Evolutionary conservation across 1,140 invertebrate species (phyloP), one percentile per base, ranked within the genome.

Genomic region (Papilio xuthus): DNA sequence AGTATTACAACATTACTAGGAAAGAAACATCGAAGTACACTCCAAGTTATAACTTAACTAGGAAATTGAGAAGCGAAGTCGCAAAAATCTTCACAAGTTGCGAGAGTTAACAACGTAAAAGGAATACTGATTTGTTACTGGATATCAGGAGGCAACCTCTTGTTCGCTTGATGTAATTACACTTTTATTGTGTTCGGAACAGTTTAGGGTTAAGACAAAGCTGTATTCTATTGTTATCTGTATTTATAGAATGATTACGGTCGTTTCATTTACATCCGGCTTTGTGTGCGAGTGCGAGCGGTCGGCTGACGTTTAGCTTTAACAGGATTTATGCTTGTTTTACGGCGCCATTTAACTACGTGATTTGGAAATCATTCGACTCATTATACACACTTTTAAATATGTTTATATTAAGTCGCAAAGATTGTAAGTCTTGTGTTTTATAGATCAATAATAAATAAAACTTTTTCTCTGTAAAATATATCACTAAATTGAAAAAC

Each of bases 51-150:
- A 60, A 60, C 56, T 23, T 60, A 23, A 60, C 20, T 60, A 60
- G 56, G 20, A 60, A 60, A 60, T 60, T 23, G 56, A 60, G 56
- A 60, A 60, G 20, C 56, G 56, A 23, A 60, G 56, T 60, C 56
- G 26, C 56, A 60, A 60, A 60, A 60, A 60, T 60, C 56, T 60
- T 60, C 20, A 60, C 50, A 60, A 60, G 56, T 60, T 60, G 56
- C 56, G 56, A 26, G 47, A 18, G 56, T 60, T 60, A 60, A 26
- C 56, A 26, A 60, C 56, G 56, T 23, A 23, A 9, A 23, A 60
- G 20, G 56, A 60, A 60, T 60, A 60, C 56, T 23, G 20, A 60
- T 60, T 26, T 3, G 56, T 60, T 23, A 60, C 56, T 60, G 8
- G 47, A 18, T 32, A 32, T 2, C 32, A 32, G 47, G 20, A 23